Evolutionary conservation across 2,113 vertebrate species (phyloP), one percentile per base, ranked within the genome.

Genomic region (Numida meleagris): DNA sequence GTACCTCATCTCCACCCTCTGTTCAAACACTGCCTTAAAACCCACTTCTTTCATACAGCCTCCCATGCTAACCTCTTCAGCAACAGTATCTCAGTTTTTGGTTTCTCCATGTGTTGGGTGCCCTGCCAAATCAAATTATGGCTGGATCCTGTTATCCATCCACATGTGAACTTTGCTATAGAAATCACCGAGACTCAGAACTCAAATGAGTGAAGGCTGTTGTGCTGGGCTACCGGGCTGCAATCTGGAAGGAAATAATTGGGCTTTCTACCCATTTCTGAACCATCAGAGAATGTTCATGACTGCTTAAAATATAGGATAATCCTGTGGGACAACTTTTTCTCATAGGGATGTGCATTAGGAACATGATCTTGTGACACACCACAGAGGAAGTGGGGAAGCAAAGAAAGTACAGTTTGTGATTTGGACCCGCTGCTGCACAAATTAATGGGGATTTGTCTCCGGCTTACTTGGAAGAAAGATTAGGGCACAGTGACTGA

Each of bases 1-100:
- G 76, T 51, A 94, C 50, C 79, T 82, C 40, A 80, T 83, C 93
- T 82, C 89, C 95, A 97, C 93, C 95, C 94, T 91, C 93, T 89
- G 76, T 82, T 93, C 79, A 97, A 97, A 93, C 57, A 95, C 11
- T 12, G 85, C 73, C 82, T 88, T 65, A 86, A 95, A 96, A 95
- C 68, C 88, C 61, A 78, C 79, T 90, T 91, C 82, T 93, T 93
- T 83, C 89, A 88, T 0, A 0, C 93, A 91, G 82, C 85, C 65
- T 95, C 65, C 65, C 48, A 43, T 24, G 3, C 73, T 96, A 90
- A 94, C 82, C 89, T 95, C 89, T 86, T 67, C 94, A 93, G 84
- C 72, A 90, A 94, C 24, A 68, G 20, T 40, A 84, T 84, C 65
- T 48, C 51, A 88, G 68, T 72, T 80, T 82, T 71, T 71, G 91